Conservation (phyloP, 2,888 invertebrate genomes). For the Melanophora roralis region DNA sequence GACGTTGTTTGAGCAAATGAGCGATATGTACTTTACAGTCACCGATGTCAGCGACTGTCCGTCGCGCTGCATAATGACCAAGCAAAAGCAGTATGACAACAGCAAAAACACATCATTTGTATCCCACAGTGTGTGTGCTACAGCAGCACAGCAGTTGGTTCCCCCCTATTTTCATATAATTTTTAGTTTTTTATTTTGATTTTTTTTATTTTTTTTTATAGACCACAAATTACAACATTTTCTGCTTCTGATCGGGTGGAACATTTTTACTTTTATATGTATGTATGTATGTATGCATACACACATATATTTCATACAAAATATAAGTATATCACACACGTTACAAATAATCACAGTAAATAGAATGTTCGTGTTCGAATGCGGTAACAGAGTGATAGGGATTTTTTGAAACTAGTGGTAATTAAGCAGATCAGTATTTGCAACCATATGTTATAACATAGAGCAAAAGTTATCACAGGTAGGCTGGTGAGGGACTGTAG, state of each 20-base stretch:
- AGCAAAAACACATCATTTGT: constrained; percentile 43
- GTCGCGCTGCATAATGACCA: constrained; percentile 18
- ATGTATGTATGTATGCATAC: no score
- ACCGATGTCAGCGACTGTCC: background rate
- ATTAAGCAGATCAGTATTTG: no score
- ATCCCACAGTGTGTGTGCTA: constrained; percentile 13
- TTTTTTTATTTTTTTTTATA: constrained; percentile 33
- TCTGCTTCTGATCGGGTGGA: constrained; percentile 57
- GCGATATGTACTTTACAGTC: constrained; percentile 20
- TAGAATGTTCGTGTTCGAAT: background rate
- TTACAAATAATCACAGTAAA: constrained; percentile 28
- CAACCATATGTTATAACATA: no score
- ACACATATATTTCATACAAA: no score
- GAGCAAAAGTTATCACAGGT: no score
- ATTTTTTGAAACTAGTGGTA: background rate
- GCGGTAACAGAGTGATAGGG: constrained; percentile 16
- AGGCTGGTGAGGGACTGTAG: no score
- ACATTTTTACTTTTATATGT: constrained; percentile 11
- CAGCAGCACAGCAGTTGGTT: constrained; percentile 34
- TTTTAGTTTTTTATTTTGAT: background rate
- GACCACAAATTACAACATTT: constrained; percentile 60
- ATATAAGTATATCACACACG: constrained; percentile 17
- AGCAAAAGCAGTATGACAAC: constrained; percentile 29
- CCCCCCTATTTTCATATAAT: background rate
- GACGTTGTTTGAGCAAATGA: no score